phyloP scores from a whole-genome alignment of 2,113 vertebrate species.

The Scomber scombrus region DNA sequence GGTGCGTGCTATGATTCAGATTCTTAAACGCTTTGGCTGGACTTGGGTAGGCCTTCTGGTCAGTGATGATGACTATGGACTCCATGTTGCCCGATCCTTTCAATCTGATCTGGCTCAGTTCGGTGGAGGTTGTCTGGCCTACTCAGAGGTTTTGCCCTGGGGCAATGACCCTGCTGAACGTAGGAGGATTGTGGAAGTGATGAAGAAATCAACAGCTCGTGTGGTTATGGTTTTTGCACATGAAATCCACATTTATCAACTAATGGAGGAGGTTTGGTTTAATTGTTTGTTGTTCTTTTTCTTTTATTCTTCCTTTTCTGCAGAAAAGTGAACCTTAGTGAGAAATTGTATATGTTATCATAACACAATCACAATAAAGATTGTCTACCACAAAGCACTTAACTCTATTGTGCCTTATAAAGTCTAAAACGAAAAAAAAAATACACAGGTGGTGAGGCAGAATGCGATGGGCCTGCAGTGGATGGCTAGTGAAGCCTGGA shows the following conservation, averaged over 20 bases:
- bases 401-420: not conserved
- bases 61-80: conserved; percentile 67
- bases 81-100: conserved; percentile 50
- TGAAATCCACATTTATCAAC: conserved; percentile 53
- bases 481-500: conserved; percentile 84
- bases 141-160: conserved; percentile 63
- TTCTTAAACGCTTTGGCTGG: conserved; percentile 63
- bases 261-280: conserved; percentile 58
- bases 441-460: conserved; percentile 58
- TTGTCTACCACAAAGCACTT: too few relatives aligned
- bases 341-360: too few relatives aligned
- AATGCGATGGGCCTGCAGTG: conserved; percentile 80
- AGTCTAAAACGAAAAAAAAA: not conserved
- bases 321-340: too few relatives aligned
- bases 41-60: conserved; percentile 61
- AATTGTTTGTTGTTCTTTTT: too few relatives aligned
- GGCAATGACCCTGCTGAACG: conserved; percentile 37
- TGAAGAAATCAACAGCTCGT: conserved; percentile 58
- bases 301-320: too few relatives aligned
- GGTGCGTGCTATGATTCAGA: conserved; percentile 65
- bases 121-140: conserved; percentile 60
- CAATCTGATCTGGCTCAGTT: conserved; percentile 34
- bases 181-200: conserved; percentile 37
- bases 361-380: too few relatives aligned
- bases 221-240: conserved; percentile 67